phyloP scores from a whole-genome alignment of 2,113 vertebrate genomes.

The Cyphomyrus discorhynchus region DNA sequence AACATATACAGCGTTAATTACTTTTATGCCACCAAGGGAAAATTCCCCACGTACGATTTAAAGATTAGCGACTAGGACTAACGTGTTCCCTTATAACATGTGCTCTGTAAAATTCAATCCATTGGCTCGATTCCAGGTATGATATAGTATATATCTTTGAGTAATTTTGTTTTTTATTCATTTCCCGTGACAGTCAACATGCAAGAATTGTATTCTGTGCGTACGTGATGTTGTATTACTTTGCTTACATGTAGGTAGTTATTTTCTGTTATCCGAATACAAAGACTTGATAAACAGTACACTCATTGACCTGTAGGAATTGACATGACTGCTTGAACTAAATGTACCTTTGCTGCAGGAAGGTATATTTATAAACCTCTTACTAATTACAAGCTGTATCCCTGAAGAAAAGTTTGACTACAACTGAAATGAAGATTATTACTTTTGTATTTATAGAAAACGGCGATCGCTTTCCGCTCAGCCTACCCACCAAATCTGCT shows the following conservation, averaged over 20 bases:
- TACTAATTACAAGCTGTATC: neutral
- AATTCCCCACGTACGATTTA: neutral
- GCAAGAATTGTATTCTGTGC: neutral
- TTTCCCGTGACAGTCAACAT: neutral
- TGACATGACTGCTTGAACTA: neutral
- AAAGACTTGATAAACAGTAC: neutral
- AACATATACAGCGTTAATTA: neutral
- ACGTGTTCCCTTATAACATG: neutral
- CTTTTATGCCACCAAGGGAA: neutral
- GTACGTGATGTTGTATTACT: neutral
- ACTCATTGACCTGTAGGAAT: neutral
- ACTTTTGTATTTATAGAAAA: neutral
- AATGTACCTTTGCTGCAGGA: neutral
- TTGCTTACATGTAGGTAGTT: neutral
- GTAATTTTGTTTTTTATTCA: neutral
- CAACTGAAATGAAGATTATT: neutral
- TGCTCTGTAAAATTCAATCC: neutral
- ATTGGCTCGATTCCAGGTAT: neutral
- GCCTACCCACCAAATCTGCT: neutral
- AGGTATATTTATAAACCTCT: neutral
- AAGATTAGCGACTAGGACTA: neutral
- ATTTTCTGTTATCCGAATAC: neutral
- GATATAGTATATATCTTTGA: neutral
- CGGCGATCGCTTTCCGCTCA: conserved; percentile 8
- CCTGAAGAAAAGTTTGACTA: neutral